phyloP scores from a whole-genome alignment of 2,113 vertebrate species.

The Orthonyx spaldingii region DNA sequence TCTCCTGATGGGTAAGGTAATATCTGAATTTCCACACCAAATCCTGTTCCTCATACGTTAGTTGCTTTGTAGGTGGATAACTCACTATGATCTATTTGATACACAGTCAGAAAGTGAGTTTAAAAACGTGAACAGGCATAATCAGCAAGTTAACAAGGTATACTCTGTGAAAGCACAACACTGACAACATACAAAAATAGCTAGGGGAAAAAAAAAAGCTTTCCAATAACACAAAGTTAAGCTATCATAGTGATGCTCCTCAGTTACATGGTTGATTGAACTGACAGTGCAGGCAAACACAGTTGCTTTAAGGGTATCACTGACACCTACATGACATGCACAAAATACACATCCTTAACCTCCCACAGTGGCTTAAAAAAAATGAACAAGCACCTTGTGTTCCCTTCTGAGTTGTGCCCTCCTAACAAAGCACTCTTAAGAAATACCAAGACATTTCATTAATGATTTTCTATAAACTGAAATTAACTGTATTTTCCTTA shows the following conservation, averaged over 20 bases:
- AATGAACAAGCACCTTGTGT: background rate
- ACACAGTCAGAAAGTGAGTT: background rate
- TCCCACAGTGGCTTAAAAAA: background rate
- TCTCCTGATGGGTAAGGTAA: conserved; percentile 97
- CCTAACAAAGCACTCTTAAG: background rate
- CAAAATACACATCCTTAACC: background rate
- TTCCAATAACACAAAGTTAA: background rate
- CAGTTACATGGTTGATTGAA: background rate
- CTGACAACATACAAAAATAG: background rate
- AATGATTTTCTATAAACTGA: background rate
- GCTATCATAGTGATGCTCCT: background rate
- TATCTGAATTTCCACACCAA: conserved; percentile 99
- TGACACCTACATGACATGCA: background rate
- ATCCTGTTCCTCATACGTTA: conserved; percentile 96
- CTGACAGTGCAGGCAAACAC: background rate
- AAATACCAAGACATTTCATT: background rate
- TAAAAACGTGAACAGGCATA: background rate
- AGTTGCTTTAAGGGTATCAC: background rate
- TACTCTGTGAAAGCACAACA: background rate
- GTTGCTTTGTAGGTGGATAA: conserved; percentile 95
- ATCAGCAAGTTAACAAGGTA: background rate
- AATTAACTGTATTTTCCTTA: background rate
- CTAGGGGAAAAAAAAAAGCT: background rate
- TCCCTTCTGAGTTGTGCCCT: background rate
- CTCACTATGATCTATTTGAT: conserved; percentile 90